These are phyloP conservation scores for Myotis yumanensis DNA, from an alignment of 2,113 vertebrate species.

Conservation along the genomic window DNA sequence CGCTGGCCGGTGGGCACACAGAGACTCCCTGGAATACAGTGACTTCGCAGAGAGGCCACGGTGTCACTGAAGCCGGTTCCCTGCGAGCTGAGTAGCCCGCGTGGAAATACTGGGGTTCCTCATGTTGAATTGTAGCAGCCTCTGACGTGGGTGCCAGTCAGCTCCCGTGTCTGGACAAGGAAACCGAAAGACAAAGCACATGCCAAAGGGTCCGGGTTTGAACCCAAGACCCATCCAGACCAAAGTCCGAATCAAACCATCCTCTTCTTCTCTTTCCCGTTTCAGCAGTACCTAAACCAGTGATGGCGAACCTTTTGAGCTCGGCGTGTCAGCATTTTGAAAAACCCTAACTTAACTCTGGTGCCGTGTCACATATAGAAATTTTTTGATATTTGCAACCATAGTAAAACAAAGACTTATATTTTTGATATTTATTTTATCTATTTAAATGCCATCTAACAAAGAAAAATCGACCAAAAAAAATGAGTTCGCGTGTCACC, in stretches of 20 bases:
- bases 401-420: no score
- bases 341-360: no score
- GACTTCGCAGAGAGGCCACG: rapidly evolving
- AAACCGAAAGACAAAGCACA: background rate
- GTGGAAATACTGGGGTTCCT: background rate
- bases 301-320: no score
- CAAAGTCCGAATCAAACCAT: rapidly evolving
- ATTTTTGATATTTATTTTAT: no score
- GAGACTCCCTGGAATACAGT: rapidly evolving
- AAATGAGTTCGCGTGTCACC: no score
- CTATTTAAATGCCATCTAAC: no score
- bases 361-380: no score
- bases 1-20: background rate
- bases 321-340: no score
- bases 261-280: background rate
- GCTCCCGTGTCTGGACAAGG: background rate
- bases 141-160: background rate
- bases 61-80: background rate
- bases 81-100: background rate
- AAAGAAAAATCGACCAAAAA: no score
- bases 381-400: no score
- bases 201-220: background rate
- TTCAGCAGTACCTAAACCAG: rapidly evolving
- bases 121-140: background rate
- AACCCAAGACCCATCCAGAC: background rate